Percentiles rank a stretch among this genome's conserved stretches.
Conservation (phyloP, 2,113 vertebrate genomes). For the Ptilonorhynchus violaceus region DNA sequence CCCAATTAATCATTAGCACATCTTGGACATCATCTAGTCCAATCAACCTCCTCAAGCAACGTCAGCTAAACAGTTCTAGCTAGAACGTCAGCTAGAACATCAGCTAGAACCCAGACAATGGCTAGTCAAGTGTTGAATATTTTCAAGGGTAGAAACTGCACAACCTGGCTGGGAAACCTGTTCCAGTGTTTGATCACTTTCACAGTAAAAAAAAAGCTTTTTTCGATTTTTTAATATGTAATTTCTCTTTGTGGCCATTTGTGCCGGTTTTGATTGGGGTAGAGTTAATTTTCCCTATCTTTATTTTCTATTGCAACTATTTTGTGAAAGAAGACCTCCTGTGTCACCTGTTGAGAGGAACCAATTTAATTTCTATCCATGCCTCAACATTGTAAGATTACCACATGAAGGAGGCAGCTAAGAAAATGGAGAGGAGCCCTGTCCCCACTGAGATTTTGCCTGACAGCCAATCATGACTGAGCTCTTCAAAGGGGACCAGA, state of each 20-base stretch:
- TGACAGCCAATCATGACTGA: too few relatives aligned
- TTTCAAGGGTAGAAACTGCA: background rate
- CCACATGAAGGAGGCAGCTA: too few relatives aligned
- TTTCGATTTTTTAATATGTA: background rate
- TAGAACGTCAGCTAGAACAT: too few relatives aligned
- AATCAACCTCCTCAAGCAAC: background rate
- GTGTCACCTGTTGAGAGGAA: too few relatives aligned
- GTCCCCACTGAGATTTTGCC: too few relatives aligned
- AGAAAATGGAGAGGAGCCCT: too few relatives aligned
- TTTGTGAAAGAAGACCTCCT: background rate
- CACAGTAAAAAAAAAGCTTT: rapidly evolving
- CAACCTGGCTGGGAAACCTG: background rate
- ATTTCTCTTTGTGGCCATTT: background rate
- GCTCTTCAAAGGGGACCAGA: too few relatives aligned
- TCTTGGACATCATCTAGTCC: background rate
- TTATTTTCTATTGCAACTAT: background rate
- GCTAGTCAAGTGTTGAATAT: background rate
- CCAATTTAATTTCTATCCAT: too few relatives aligned
- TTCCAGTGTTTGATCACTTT: background rate
- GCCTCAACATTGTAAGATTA: too few relatives aligned
- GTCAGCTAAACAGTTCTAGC: background rate
- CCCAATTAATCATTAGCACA: background rate
- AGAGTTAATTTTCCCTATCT: background rate
- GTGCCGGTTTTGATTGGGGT: background rate
- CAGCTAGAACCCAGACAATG: background rate